phyloP scores from a whole-genome alignment of 2,113 vertebrate species.

The Datnioides undecimradiatus region DNA sequence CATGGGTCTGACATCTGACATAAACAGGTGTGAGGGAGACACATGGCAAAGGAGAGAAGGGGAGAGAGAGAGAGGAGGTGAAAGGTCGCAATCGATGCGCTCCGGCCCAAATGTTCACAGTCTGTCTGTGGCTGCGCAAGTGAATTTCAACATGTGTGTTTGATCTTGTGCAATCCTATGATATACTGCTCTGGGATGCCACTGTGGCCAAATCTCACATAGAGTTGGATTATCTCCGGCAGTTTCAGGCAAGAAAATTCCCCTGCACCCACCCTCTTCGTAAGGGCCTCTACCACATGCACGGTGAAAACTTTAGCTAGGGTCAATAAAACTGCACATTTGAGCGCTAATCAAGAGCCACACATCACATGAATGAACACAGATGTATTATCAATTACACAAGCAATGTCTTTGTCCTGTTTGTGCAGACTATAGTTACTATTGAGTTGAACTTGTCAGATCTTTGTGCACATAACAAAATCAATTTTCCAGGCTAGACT shows the following conservation, averaged over 20 bases:
- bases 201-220: neutral
- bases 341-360: neutral
- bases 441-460: conserved; percentile 15
- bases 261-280: neutral
- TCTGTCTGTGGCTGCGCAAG: conserved; percentile 7
- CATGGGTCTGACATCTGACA: conserved; percentile 60
- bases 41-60: conserved; percentile 15
- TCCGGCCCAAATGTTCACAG: neutral
- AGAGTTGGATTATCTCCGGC: neutral
- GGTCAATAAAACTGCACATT: neutral
- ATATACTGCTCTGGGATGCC: conserved; percentile 39
- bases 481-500: conserved; percentile 23
- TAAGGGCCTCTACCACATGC: neutral
- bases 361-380: neutral
- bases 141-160: conserved; percentile 29
- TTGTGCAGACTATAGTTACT: conserved; percentile 1
- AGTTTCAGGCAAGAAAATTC: neutral
- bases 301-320: neutral
- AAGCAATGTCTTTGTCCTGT: neutral
- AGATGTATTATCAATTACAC: neutral
- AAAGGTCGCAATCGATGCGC: conserved; percentile 62
- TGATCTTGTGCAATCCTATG: conserved; percentile 30
- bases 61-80: conserved; percentile 60
- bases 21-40: conserved; percentile 75
- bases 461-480: conserved; percentile 16